Evolutionary conservation across 1,140 invertebrate genomes (phyloP), one percentile per base, ranked within the genome.

Genomic region (Danaus plexippus): DNA sequence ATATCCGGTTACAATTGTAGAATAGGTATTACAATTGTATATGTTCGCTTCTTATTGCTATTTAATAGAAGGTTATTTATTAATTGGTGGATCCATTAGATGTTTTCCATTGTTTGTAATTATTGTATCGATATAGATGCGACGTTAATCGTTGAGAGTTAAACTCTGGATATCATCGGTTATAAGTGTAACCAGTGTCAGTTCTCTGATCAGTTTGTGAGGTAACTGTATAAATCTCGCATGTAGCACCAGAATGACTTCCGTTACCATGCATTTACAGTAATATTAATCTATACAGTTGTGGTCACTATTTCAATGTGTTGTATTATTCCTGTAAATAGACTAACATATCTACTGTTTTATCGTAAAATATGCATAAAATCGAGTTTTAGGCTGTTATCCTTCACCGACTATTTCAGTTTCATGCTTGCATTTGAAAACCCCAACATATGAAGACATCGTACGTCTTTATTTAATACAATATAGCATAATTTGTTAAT

Each of bases 1-100:
- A 13, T 61, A 61, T 56, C 59, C 59, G 52, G 53, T 55, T 56
- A 61, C 59, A 56, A 61, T 55, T 61, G 59, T 61, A 61, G 59
- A 53, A 55, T 61, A 61, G 59, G 55, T 42, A 56, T 55, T 49
- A 56, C 59, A 47, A 61, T 52, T 61, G 53, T 52, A 43, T 61
- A 51, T 61, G 46, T 57, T 61, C 55, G 58, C 52, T 54, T 61
- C 59, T 61, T 56, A 61, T 54, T 40, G 43, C 54, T 61, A 61
- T 61, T 42, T 54, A 54, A 59, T 59, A 59, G 51, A 54, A 59
- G 57, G 41, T 45, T 59, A 47, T 59, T 59, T 59, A 50, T 59
- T 54, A 50, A 59, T 59, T 54, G 57, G 56, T 57, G 56, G 56
- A 57, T 57, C 56, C 56, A 57, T 57, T 57, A 57, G 56, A 57